Conservation (phyloP, 2,888 invertebrate species). For the Timema cristinae region DNA sequence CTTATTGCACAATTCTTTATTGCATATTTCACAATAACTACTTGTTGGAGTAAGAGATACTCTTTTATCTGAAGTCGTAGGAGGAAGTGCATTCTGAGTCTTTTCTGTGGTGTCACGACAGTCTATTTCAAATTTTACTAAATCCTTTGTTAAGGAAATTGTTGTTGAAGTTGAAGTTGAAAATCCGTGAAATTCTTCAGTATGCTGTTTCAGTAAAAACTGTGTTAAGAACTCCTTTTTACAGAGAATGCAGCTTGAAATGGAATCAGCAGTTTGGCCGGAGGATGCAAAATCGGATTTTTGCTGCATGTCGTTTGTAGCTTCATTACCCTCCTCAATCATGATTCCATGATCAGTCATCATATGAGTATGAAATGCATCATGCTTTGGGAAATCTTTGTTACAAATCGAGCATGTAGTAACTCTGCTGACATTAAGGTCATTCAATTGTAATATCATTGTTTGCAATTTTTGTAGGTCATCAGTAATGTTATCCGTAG, state of each 20-base stretch:
- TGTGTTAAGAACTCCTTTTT: conserved; percentile 58
- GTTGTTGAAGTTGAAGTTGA: conserved; percentile 15
- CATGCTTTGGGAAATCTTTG: conserved; percentile 67
- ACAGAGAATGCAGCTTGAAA: conserved; percentile 51
- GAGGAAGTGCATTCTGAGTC: conserved; percentile 32
- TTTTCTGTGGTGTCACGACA: conserved; percentile 29
- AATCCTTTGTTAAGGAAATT: conserved; percentile 37
- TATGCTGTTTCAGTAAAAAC: conserved; percentile 64
- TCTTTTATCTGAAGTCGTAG: conserved; percentile 49
- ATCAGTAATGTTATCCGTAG: conserved; percentile 53
- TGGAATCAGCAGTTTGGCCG: conserved; percentile 26
- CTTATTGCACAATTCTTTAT: conserved; percentile 98
- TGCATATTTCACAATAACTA: conserved; percentile 95
- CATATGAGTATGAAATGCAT: conserved; percentile 65
- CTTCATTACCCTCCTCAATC: conserved; percentile 45
- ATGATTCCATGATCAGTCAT: conserved; percentile 61
- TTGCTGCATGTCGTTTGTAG: conserved; percentile 35
- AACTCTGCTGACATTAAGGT: conserved; percentile 60
- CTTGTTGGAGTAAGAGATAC: conserved; percentile 66
- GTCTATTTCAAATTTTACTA: conserved; percentile 26
- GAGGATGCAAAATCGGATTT: conserved; percentile 39
- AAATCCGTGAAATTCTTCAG: conserved; percentile 60
- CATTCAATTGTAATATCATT: conserved; percentile 86
- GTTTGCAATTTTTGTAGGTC: conserved; percentile 85
- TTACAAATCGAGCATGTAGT: conserved; percentile 65